phyloP scores from a whole-genome alignment of 1,140 invertebrate species.

The Spodoptera litura region DNA sequence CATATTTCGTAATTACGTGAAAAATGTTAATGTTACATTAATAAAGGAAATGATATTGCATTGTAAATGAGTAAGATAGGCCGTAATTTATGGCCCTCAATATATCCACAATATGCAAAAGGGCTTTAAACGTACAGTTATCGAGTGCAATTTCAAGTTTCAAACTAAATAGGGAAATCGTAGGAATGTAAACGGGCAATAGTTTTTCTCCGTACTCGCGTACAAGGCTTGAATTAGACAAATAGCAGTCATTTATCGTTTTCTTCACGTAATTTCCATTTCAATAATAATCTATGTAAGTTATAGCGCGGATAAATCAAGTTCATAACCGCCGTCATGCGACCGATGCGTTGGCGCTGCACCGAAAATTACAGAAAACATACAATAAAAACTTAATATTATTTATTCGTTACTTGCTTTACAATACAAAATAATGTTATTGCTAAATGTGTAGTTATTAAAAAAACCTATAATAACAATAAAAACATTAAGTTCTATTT shows the following conservation, averaged over 20 bases:
- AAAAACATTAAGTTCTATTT: not conserved
- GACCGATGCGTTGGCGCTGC: conserved; percentile 23
- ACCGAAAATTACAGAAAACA: conserved; percentile 14
- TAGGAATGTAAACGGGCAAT: conserved; percentile 34
- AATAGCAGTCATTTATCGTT: conserved; percentile 55
- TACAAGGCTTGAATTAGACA: conserved; percentile 47
- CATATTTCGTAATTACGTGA: conserved; percentile 32
- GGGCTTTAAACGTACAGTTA: not conserved
- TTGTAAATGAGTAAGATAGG: conserved; percentile 3
- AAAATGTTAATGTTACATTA: conserved; percentile 48
- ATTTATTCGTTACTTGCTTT: not conserved
- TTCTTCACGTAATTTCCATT: conserved; percentile 58
- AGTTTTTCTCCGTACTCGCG: conserved; percentile 28
- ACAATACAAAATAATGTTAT: not conserved
- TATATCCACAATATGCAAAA: not conserved
- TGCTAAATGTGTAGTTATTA: not conserved
- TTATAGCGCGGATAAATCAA: conserved; percentile 56
- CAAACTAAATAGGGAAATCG: conserved; percentile 35
- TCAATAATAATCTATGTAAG: conserved; percentile 57
- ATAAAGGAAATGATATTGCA: conserved; percentile 27
- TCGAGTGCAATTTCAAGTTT: conserved; percentile 10
- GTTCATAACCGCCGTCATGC: conserved; percentile 43
- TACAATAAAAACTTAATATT: conserved; percentile 5
- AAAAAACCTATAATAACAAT: too few relatives aligned
- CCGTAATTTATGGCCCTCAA: not conserved